These are phyloP conservation scores for Synanthedon vespiformis DNA, from an alignment of 2,888 invertebrate species.

Conservation along the genomic window DNA sequence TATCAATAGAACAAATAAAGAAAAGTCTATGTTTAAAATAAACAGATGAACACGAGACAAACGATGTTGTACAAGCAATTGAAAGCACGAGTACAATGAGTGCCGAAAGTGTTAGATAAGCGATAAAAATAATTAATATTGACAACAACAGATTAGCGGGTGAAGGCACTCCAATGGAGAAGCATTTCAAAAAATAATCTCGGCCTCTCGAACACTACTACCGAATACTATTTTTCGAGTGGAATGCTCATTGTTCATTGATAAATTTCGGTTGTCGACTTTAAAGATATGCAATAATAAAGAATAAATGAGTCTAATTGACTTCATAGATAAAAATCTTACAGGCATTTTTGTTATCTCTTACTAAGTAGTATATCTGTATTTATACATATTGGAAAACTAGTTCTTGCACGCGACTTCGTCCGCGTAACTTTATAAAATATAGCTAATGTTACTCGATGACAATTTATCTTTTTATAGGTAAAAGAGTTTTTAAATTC, in stretches of 20 bases:
- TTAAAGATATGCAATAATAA: not conserved
- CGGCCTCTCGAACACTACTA: conserved; percentile 53
- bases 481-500: too few species aligned
- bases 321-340: too few species aligned
- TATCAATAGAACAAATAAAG: too few species aligned
- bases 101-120: conserved; percentile 63
- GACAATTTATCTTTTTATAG: too few species aligned
- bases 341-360: too few species aligned
- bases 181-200: conserved; percentile 69
- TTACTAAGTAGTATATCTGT: too few species aligned
- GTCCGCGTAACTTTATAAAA: too few species aligned
- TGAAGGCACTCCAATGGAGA: conserved; percentile 64
- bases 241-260: conserved; percentile 8
- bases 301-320: too few species aligned
- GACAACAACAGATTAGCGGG: conserved; percentile 61
- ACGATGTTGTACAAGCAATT: conserved; percentile 35
- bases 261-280: not conserved
- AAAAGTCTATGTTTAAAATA: conserved; percentile 1
- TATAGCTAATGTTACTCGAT: too few species aligned
- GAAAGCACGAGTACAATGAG: conserved; percentile 37
- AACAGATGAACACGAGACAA: conserved; percentile 23
- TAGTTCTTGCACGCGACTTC: too few species aligned
- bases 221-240: conserved; percentile 62
- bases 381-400: too few species aligned
- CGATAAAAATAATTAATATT: conserved; percentile 71